Base-by-base conservation (phyloP, 2,113 vertebrate genomes). In the Podiceps cristatus region DNA sequence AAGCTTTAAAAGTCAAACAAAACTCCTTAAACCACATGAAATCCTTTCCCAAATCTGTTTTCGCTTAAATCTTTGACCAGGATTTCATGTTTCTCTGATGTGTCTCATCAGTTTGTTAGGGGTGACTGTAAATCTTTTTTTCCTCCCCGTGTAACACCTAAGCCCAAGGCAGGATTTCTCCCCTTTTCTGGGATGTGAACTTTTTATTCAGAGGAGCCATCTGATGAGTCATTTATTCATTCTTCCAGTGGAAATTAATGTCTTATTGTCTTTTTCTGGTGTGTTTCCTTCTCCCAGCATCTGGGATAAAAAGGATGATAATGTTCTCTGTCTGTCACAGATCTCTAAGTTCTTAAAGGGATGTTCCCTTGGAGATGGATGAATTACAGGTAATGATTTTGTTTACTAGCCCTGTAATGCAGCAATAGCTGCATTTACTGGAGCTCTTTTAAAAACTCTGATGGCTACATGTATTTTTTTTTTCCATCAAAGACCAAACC, bases 361-460 rank as follows among this genome's bases (percentile, higher is more conserved):
- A 81, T 64, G 82, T 79, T 44, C 75, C 86, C 64, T 83, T 96
- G 77, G 60, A 95, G 58, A 31, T 60, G 76, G 66, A 56, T 67
- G 76, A 86, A 90, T 95, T 96, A 91, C 85, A 90, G 87, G 87
- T 96, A 94, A 97, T 95, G 71, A 75, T 96, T 97, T 95, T 95
- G 89, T 96, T 98, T 98, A 50, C 87, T 91, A 71, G 91, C 64
- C 47, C 67, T 88, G 72, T 94, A 91, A 88, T 84, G 67, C 18
- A 83, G 37, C 52, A 96, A 94, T 95, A 87, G 74, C 68, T 78
- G 44, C 64, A 60, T 75, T 94, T 93, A 64, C 84, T 33, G 23
- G 23, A 77, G 59, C 20, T 92, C 63, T 95, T 69, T 73, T n/a
- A 71, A 94, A 91, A 94, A 18, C 28, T 55, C n/a, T 83, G 67